Evolutionary conservation across 2,113 vertebrate species (phyloP).

Genomic region (Hyperoodon ampullatus): DNA sequence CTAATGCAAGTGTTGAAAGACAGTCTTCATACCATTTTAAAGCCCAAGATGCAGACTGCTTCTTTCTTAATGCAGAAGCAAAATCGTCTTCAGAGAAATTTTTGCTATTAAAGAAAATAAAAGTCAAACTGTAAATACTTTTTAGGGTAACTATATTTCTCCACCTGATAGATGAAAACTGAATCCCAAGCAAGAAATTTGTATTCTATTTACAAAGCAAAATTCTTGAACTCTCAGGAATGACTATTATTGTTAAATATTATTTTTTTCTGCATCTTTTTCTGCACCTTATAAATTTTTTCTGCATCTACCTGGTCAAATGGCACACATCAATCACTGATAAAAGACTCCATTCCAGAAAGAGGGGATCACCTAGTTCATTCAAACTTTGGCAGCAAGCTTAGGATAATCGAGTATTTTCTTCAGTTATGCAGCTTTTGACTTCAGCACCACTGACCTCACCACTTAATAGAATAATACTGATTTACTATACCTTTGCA

Average conservation of each 20-base stretch:
- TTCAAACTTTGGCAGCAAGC: background rate
- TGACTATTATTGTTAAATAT: background rate
- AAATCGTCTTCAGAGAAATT: slow-evolving; percentile 95
- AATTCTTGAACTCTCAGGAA: background rate
- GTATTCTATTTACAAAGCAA: background rate
- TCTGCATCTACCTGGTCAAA: background rate
- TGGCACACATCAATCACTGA: background rate
- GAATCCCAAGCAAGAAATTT: slow-evolving; percentile 32
- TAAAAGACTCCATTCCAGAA: background rate
- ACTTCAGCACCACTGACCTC: background rate
- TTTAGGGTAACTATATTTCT: background rate
- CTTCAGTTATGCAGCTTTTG: background rate
- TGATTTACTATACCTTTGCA: slow-evolving; percentile 91
- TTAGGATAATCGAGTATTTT: background rate
- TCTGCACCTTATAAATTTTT: background rate
- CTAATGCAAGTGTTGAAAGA: background rate
- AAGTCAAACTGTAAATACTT: slow-evolving; percentile 38
- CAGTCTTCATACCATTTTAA: slow-evolving; percentile 92
- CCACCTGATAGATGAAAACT: background rate
- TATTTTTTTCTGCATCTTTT: background rate
- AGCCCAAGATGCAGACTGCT: slow-evolving; percentile 97
- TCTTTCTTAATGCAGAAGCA: slow-evolving; percentile 93
- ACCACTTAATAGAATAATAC: background rate
- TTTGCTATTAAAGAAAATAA: slow-evolving; percentile 86
- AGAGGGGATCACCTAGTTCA: background rate